Percentiles rank a stretch among this genome's conserved stretches.
phyloP scores from a whole-genome alignment of 2,113 vertebrate species.

The Eulemur macaco region DNA sequence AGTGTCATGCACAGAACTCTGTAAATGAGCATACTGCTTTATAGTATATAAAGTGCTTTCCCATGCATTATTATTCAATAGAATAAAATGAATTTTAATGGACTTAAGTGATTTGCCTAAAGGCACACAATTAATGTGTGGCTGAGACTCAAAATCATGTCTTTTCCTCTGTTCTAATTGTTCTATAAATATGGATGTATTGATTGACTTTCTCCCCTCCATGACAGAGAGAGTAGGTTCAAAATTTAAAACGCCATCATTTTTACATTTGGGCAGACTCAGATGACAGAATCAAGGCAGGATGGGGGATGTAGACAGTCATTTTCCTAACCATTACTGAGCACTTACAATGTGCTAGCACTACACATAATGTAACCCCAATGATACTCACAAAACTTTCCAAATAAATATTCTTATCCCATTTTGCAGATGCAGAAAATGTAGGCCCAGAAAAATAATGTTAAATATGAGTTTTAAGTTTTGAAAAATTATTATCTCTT shows the following conservation, averaged over 20 bases:
- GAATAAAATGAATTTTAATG: conserved; percentile 68
- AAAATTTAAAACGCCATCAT: not conserved
- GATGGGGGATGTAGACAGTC: not conserved
- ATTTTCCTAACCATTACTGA: not conserved
- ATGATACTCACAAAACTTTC: not conserved
- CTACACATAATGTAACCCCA: not conserved
- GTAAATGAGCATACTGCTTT: not conserved
- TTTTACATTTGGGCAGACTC: not conserved
- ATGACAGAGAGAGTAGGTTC: not conserved
- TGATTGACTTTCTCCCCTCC: conserved; percentile 2
- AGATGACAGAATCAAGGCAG: not conserved
- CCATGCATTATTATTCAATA: conserved; percentile 52
- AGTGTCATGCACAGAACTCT: not conserved
- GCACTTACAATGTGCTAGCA: not conserved
- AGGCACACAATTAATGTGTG: conserved; percentile 66
- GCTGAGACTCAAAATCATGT: conserved; percentile 50
- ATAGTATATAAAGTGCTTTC: conserved; percentile 39
- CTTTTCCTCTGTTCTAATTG: conserved; percentile 56
- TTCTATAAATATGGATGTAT: conserved; percentile 65
- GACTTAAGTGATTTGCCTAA: conserved; percentile 67
- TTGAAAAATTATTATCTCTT: not conserved
- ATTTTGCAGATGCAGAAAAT: not conserved
- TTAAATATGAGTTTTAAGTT: not conserved
- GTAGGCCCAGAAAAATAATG: not conserved
- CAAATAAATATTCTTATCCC: not conserved